These are phyloP conservation scores for Manis javanica DNA, from an alignment of 2,797 vertebrate genomes.

Conservation along the genomic window DNA sequence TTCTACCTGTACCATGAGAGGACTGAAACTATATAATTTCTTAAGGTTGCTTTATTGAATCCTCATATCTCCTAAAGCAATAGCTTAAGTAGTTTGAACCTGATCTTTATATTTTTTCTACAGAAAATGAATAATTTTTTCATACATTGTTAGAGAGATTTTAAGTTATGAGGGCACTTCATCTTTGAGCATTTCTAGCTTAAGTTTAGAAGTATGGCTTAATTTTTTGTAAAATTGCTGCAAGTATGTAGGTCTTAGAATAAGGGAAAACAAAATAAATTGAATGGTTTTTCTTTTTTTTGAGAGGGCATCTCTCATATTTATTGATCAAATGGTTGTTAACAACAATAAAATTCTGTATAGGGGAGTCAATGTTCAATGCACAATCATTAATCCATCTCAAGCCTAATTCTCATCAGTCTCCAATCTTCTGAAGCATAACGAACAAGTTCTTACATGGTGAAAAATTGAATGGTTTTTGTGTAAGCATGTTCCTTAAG, in stretches of 20 bases:
- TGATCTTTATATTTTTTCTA: not conserved
- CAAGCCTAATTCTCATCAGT: too few relatives aligned
- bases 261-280: slow-evolving; percentile 7
- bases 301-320: too few relatives aligned
- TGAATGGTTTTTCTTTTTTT: not conserved
- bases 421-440: too few relatives aligned
- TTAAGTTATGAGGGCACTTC: not conserved
- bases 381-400: too few relatives aligned
- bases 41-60: not conserved
- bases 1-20: not conserved
- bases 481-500: not conserved
- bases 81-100: not conserved
- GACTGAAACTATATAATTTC: not conserved
- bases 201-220: slow-evolving; percentile 22
- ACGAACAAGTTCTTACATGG: too few relatives aligned
- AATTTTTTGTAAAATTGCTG: slow-evolving; percentile 20
- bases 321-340: too few relatives aligned
- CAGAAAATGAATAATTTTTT: not conserved
- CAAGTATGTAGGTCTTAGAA: not conserved
- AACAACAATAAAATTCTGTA: too few relatives aligned
- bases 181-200: slow-evolving; percentile 32
- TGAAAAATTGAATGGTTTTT: slow-evolving; percentile 2
- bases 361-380: too few relatives aligned
- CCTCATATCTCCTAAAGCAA: not conserved
- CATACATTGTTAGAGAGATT: not conserved